Evolutionary conservation across 2,113 vertebrate genomes (phyloP), one percentile per base, ranked within the genome.

Genomic region (Todiramphus chloris): DNA sequence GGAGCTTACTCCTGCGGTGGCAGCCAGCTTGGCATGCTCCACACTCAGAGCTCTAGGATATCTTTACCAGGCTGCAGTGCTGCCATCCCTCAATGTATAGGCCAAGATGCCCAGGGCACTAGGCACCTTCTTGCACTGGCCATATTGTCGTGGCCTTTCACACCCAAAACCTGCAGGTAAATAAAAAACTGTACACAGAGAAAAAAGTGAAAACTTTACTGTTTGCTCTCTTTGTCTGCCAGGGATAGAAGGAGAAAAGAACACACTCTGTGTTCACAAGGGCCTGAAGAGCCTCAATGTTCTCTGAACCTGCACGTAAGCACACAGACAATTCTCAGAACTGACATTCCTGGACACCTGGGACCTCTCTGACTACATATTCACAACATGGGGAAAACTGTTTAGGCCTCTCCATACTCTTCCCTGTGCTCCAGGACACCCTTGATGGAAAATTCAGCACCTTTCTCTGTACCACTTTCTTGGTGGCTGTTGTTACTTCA

Each of bases 1-100:
- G 43, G 31, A 68, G 62, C 18, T 74, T 44, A 35, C 10, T 63
- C n/a, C 14, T 1, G 0, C n/a, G 69, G 43, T 27, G 39, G 62
- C 43, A 64, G 58, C 27, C 55, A 53, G 30, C 55, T 21, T 1
- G 11, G 20, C 0, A 0, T 21, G 12, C 24, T 72, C 28, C 2
- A 3, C 46, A 15, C 16, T 27, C 31, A 23, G 5, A 28, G 37
- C 20, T 16, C 4, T 6, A 10, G 50, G 23, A 10, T 35, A 6
- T 39, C 6, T 64, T 68, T 14, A 35, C 14, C 13, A 56, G 39
- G 33, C 50, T 73, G 31, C 68, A 80, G 48, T 2, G 1, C 28
- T 66, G 67, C 19, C 2, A 1, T 53, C 48, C 50, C 37, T 70
- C 74, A 13, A 9, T 14, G 7, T 10, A 31, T 0, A 41, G 8